phyloP scores from a whole-genome alignment of 1,140 invertebrate genomes.

The Teleogryllus occipitalis region DNA sequence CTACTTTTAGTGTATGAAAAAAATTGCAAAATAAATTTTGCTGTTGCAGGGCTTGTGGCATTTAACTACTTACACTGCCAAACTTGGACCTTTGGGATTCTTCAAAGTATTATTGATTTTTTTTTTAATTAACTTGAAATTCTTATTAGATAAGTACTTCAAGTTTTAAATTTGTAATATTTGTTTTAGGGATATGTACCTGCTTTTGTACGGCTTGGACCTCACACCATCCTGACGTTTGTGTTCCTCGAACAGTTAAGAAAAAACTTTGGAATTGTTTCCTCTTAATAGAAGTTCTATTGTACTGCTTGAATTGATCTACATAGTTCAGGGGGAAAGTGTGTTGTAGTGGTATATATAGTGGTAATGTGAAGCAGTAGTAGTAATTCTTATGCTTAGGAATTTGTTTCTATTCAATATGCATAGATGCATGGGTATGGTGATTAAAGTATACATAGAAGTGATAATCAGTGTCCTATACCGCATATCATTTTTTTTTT shows the following conservation, averaged over 20 bases:
- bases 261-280: conserved; percentile 62
- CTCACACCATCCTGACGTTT: conserved; percentile 95
- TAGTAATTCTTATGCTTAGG: no score
- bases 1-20: background rate
- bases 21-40: background rate
- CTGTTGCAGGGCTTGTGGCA: conserved; percentile 52
- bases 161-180: background rate
- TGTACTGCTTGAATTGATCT: background rate
- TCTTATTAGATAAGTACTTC: background rate
- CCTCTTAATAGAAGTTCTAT: no score
- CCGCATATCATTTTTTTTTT: no score
- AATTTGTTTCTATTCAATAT: no score
- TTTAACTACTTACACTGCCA: conserved; percentile 76
- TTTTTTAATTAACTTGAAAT: background rate
- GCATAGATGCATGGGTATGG: no score
- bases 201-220: conserved; percentile 93
- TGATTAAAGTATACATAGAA: no score
- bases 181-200: conserved; percentile 81
- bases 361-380: no score
- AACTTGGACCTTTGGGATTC: conserved; percentile 86
- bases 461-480: no score
- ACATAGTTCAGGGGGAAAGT: background rate
- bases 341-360: background rate
- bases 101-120: conserved; percentile 60
- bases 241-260: conserved; percentile 93